phyloP scores from a whole-genome alignment of 2,888 invertebrate genomes.

The Drosophila cognata region DNA sequence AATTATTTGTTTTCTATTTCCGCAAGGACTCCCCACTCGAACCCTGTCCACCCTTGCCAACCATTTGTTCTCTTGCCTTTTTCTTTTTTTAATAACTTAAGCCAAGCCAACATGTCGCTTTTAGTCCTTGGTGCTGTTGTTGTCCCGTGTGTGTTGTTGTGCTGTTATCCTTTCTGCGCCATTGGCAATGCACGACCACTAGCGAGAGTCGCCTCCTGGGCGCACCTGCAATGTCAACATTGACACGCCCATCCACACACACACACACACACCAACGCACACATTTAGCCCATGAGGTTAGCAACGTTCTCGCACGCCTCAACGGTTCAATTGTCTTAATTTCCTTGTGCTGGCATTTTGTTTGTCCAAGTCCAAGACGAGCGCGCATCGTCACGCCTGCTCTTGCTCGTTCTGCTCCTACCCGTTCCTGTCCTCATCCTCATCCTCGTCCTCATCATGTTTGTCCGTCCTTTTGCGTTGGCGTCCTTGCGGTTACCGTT shows the following conservation, averaged over 20 bases:
- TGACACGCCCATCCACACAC: slow-evolving; percentile 56
- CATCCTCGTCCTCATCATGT: background rate
- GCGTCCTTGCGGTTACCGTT: slow-evolving; percentile 61
- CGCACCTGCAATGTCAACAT: slow-evolving; percentile 81
- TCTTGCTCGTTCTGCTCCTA: background rate
- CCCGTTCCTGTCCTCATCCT: background rate
- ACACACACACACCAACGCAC: slow-evolving; percentile 7
- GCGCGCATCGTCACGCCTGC: slow-evolving; percentile 43
- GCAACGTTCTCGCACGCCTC: slow-evolving; percentile 73
- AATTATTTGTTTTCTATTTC: slow-evolving; percentile 78
- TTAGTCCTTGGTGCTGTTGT: slow-evolving; percentile 25
- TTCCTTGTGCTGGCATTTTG: slow-evolving; percentile 81
- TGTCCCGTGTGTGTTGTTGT: slow-evolving; percentile 34
- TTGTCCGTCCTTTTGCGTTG: slow-evolving; percentile 27
- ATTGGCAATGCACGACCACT: slow-evolving; percentile 68
- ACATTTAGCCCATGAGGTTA: slow-evolving; percentile 50
- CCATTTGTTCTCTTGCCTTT: slow-evolving; percentile 35
- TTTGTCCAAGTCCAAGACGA: slow-evolving; percentile 70
- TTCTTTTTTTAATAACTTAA: slow-evolving; percentile 74
- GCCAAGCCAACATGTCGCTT: slow-evolving; percentile 73
- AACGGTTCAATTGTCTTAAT: slow-evolving; percentile 82
- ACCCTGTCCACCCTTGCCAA: background rate
- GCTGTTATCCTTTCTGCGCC: slow-evolving; percentile 79
- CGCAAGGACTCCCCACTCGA: slow-evolving; percentile 24
- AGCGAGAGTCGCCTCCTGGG: slow-evolving; percentile 42